Evolutionary conservation across 2,888 invertebrate species (phyloP), one percentile per base, ranked within the genome.

Genomic region (Cryptocephalus moraei): DNA sequence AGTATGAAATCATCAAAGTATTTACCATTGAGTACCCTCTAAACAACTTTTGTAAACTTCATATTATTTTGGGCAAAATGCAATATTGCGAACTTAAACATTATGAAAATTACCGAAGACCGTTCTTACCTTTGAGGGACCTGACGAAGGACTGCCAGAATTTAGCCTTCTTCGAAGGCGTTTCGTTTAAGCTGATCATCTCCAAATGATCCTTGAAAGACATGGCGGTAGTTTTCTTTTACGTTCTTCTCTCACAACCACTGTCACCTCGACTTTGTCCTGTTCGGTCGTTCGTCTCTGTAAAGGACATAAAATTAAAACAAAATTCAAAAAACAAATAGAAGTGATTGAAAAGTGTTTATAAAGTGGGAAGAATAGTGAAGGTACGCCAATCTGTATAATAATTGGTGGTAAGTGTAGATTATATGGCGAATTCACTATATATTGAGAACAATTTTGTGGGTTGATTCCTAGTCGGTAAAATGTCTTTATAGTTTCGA

Each of bases 81-180:
- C n/a, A n/a, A n/a, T n/a, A n/a, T n/a, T n/a, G 22, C 6, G 22
- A 22, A 6, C 6, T 22, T 22, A 2, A 22, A 22, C 22, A 6
- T 22, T 22, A n/a, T n/a, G n/a, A n/a, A n/a, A n/a, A n/a, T n/a
- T n/a, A n/a, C n/a, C n/a, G n/a, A n/a, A n/a, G n/a, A n/a, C 6
- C 22, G 3, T 22, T 22, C 22, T 54, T 46, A 91, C 91, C 91
- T 82, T 91, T 91, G 62, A 91, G 80, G 75, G 91, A 91, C 74
- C 91, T 83, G 73, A 91, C 88, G 74, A 86, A 91, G 69, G 90
- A 89, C 75, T 90, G 90, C 91, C 91, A 91, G 77, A 91, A 91
- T 77, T 83, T 91, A 72, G 91, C 91, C 77, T 91, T 91, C 79
- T 87, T 89, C 76, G 87, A 86, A 71, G 89, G 83, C 72, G 86